These are phyloP conservation scores for Seriola aureovittata DNA, from an alignment of 2,113 vertebrate species.

Conservation along the genomic window DNA sequence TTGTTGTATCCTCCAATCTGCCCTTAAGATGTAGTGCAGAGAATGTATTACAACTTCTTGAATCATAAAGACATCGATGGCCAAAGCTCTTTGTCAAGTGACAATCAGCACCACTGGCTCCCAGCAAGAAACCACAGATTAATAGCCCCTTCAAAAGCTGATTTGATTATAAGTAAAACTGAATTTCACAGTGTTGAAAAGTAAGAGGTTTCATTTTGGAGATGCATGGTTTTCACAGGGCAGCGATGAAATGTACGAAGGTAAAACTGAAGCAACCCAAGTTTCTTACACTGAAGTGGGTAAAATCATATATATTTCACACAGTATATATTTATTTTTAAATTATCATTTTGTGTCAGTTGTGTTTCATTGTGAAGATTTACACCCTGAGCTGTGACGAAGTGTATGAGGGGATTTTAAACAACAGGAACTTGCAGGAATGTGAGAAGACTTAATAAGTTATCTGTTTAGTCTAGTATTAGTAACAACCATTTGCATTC, in stretches of 20 bases:
- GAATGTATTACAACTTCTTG: no score
- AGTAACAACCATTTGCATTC: background rate
- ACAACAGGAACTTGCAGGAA: background rate
- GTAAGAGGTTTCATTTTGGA: background rate
- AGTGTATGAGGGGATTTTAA: background rate
- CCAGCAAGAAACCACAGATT: no score
- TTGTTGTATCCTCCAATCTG: no score
- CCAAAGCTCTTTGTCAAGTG: no score
- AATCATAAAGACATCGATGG: no score
- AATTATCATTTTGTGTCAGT: no score
- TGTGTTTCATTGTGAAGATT: background rate
- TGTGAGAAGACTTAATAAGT: slow-evolving; percentile 21
- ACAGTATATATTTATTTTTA: background rate
- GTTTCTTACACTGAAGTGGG: no score
- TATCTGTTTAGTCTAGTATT: slow-evolving; percentile 9
- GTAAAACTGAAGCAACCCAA: no score
- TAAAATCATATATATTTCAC: background rate
- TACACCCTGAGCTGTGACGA: background rate
- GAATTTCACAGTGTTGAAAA: background rate
- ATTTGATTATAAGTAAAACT: background rate
- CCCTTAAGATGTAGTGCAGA: no score
- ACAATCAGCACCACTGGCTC: no score
- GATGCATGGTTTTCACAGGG: background rate
- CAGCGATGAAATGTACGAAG: no score
- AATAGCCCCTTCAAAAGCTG: background rate